phyloP scores from a whole-genome alignment of 2,797 vertebrate species.

The Euthynnus affinis region DNA sequence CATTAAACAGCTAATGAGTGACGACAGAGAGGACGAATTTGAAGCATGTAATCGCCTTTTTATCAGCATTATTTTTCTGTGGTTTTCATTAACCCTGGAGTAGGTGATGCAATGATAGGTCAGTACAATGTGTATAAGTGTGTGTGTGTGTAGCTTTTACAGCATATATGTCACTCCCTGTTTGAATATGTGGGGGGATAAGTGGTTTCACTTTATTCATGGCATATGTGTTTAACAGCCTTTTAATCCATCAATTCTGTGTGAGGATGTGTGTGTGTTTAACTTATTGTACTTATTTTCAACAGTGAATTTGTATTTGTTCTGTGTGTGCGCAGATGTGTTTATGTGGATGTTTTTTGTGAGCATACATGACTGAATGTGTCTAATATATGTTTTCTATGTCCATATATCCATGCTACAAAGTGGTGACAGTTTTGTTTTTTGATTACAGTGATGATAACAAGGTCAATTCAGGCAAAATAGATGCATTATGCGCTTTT shows the following conservation, averaged over 20 bases:
- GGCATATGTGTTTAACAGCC: too few relatives aligned
- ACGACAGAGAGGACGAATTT: slow-evolving; percentile 13
- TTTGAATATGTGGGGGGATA: too few relatives aligned
- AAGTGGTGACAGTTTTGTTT: neutral
- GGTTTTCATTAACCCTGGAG: slow-evolving; percentile 48
- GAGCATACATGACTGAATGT: neutral
- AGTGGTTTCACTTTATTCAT: neutral
- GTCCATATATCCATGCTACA: neutral
- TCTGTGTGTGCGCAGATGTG: neutral
- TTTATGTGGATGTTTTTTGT: neutral
- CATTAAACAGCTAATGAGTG: slow-evolving; percentile 63
- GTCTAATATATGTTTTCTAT: neutral
- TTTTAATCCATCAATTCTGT: too few relatives aligned
- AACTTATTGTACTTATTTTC: neutral
- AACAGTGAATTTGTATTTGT: neutral
- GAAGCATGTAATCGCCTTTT: slow-evolving; percentile 59
- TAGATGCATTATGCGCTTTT: slow-evolving; percentile 1
- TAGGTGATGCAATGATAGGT: slow-evolving; percentile 8
- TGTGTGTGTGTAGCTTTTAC: neutral
- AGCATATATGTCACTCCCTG: too few relatives aligned
- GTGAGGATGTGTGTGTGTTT: slow-evolving; percentile 16
- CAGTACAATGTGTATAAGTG: slow-evolving; percentile 17
- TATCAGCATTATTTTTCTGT: slow-evolving; percentile 38
- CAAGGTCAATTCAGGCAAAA: neutral
- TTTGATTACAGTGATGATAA: neutral